Conservation (phyloP, 1,140 invertebrate genomes). For the Eueides isabella region DNA sequence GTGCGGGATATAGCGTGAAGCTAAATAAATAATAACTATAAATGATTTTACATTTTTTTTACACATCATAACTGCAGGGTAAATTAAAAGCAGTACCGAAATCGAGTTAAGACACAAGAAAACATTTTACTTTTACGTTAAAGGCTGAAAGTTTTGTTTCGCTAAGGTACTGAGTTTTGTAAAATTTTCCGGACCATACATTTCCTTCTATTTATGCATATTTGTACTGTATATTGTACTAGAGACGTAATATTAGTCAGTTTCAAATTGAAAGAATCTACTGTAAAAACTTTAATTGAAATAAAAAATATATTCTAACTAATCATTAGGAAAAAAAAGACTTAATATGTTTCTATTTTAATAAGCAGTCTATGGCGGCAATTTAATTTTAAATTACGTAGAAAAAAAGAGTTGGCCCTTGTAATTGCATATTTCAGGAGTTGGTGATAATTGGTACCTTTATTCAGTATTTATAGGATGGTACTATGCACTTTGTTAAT, state of each 20-base stretch:
- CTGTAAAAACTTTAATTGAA: too few species aligned
- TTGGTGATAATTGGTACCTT: not conserved
- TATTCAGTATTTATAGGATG: not conserved
- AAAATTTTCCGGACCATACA: not conserved
- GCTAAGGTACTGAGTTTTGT: not conserved
- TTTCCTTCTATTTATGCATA: not conserved
- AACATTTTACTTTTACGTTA: not conserved
- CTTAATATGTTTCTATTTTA: constrained; percentile 15
- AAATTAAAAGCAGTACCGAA: too few species aligned
- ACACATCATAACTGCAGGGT: too few species aligned
- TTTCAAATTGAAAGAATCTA: too few species aligned
- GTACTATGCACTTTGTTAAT: not conserved
- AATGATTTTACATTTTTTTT: too few species aligned
- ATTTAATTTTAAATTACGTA: constrained; percentile 9
- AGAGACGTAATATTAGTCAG: not conserved
- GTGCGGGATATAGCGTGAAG: too few species aligned
- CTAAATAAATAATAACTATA: too few species aligned
- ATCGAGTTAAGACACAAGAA: too few species aligned
- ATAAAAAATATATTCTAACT: not conserved
- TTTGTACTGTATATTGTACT: not conserved
- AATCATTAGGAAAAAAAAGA: constrained; percentile 11
- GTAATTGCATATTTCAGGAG: constrained; percentile 6
- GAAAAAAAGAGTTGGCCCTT: constrained; percentile 12
- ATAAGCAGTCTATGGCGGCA: not conserved
- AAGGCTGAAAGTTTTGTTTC: not conserved